These are phyloP conservation scores for Anoncus sp. DNA, from an alignment of 2,888 invertebrate species.

Conservation along the genomic window DNA sequence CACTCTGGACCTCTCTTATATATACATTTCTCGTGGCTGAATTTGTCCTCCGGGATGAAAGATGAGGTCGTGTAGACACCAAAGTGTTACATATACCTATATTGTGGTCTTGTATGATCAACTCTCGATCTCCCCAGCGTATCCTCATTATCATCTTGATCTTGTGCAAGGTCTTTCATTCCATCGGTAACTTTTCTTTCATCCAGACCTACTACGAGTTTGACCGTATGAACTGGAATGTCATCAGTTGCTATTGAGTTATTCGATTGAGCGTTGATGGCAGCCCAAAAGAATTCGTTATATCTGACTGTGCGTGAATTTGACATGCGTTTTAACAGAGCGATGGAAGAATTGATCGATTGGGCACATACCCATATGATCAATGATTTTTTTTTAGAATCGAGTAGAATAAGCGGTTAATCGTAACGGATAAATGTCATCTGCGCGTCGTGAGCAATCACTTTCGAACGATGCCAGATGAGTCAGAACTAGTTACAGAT, in stretches of 20 bases:
- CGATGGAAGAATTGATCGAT: slow-evolving; percentile 14
- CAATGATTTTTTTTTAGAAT: too few species aligned
- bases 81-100: slow-evolving; percentile 1
- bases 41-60: slow-evolving; percentile 34
- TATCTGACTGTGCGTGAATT: background rate
- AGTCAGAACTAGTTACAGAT: slow-evolving; percentile 54
- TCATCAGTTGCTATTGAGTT: slow-evolving; percentile 4
- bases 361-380: background rate
- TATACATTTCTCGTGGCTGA: slow-evolving; percentile 11
- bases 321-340: background rate
- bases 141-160: slow-evolving; percentile 3
- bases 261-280: background rate
- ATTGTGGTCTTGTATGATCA: slow-evolving; percentile 20
- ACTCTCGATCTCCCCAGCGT: slow-evolving; percentile 24
- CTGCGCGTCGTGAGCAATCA: background rate
- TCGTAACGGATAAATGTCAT: too few species aligned
- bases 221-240: background rate
- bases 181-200: slow-evolving; percentile 2
- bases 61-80: slow-evolving; percentile 32
- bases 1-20: slow-evolving; percentile 30
- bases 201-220: background rate
- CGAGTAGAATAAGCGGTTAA: too few species aligned
- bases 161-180: slow-evolving; percentile 2
- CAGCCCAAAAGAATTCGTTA: background rate
- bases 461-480: slow-evolving; percentile 11